Percentiles rank a stretch among this genome's conserved stretches.
Evolutionary conservation across 2,797 vertebrate species (phyloP).

Genomic region (Amphiprion clarkii): DNA sequence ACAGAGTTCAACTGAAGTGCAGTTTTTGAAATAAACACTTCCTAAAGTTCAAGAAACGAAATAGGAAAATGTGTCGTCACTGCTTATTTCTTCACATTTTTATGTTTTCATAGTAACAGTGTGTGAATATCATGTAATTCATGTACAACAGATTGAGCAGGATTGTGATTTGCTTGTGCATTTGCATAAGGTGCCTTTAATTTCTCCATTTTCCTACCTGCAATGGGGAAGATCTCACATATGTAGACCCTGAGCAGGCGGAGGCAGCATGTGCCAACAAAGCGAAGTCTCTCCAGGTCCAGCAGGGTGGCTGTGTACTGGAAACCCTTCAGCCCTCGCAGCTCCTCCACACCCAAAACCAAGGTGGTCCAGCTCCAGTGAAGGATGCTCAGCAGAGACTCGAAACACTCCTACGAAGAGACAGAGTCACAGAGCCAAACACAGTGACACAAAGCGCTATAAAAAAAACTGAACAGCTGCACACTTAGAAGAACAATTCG

Average conservation of each 20-base stretch:
- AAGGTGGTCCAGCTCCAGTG: slow-evolving; percentile 99
- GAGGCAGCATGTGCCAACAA: slow-evolving; percentile 97
- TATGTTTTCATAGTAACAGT: background rate
- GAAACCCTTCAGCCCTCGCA: slow-evolving; percentile 97
- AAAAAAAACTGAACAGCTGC: background rate
- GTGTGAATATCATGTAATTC: background rate
- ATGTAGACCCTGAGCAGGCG: slow-evolving; percentile 97
- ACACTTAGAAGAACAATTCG: background rate
- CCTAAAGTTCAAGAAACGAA: background rate
- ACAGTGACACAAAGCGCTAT: background rate
- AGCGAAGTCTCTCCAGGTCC: slow-evolving; percentile 96
- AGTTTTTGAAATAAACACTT: background rate
- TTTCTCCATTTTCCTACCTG: slow-evolving; percentile 83
- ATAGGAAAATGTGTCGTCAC: background rate
- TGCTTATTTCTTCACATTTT: background rate
- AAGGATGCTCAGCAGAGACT: slow-evolving; percentile 95
- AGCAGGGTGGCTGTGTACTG: slow-evolving; percentile 97
- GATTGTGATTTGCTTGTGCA: background rate
- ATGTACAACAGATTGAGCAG: background rate
- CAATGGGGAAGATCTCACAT: slow-evolving; percentile 98
- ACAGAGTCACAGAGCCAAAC: background rate
- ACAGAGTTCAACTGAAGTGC: background rate
- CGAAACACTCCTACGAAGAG: slow-evolving; percentile 94
- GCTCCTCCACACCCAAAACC: slow-evolving; percentile 97
- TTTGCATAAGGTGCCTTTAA: background rate